Conservation (phyloP, 2,797 vertebrate genomes). For the Hippoglossus hippoglossus region DNA sequence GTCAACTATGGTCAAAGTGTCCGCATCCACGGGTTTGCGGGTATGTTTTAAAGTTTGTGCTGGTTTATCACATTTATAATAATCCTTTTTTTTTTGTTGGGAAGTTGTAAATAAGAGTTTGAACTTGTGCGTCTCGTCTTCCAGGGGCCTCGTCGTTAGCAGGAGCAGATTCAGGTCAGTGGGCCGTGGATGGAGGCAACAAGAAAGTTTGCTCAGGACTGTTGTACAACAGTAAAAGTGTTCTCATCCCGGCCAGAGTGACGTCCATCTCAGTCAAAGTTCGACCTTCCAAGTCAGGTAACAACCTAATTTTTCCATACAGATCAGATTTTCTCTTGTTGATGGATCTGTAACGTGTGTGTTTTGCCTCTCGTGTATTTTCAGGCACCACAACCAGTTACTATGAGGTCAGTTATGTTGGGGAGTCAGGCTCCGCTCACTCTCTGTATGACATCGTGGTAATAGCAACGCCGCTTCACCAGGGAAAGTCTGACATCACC, state of each 20-base stretch:
- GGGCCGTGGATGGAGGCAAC: conserved; percentile 95
- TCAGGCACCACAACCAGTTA: conserved; percentile 79
- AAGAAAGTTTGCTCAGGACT: conserved; percentile 90
- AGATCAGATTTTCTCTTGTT: not conserved
- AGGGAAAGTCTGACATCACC: conserved; percentile 85
- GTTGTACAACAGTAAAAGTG: conserved; percentile 88
- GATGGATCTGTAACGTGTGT: not conserved
- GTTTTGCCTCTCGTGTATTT: not conserved
- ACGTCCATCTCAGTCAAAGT: conserved; percentile 85
- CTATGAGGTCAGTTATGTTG: conserved; percentile 89
- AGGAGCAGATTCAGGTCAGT: conserved; percentile 84
- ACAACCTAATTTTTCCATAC: not conserved
- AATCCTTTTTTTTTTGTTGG: not conserved
- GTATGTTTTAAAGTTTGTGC: conserved; percentile 72
- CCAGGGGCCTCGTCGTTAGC: conserved; percentile 91
- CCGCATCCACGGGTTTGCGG: conserved; percentile 88
- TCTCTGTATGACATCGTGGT: conserved; percentile 90
- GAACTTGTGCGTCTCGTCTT: conserved; percentile 1
- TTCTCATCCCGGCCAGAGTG: conserved; percentile 87
- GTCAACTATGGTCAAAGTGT: conserved; percentile 89
- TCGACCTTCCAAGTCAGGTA: conserved; percentile 84
- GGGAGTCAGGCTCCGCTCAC: conserved; percentile 79
- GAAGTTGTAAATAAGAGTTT: not conserved
- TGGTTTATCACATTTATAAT: too few relatives aligned
- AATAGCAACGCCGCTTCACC: conserved; percentile 89